Evolutionary conservation across 2,797 vertebrate genomes (phyloP), one percentile per base, ranked within the genome.

Genomic region (Botia almorhae): DNA sequence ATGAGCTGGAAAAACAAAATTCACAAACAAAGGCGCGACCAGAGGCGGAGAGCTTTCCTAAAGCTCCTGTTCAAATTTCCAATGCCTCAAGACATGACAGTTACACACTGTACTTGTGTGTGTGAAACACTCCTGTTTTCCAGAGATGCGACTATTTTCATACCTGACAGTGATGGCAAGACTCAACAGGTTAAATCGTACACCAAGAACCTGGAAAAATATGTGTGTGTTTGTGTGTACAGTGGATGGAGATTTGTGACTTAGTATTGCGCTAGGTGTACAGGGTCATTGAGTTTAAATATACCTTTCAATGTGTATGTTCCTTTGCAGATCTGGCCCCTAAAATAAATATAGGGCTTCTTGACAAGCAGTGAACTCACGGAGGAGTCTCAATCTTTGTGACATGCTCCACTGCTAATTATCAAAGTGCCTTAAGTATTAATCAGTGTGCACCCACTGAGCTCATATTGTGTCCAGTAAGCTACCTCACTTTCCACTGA

Each of bases 1-100:
- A 61, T 63, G 56, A 69, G 43, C 64, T 78, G 17, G 64, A 46
- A 79, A 69, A 74, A 74, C 64, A 64, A 51, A 71, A 80, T 58
- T 64, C 63, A 80, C 53, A 67, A 82, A 71, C 56, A 53, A 48
- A 74, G 71, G n/a, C 17, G 21, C 33, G 56, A 74, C 58, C 29
- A 70, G 50, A 77, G 64, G 69, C 58, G n/a, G 74, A 72, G 63
- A 61, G 55, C 33, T 69, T 85, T 82, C 68, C 81, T 48, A 71
- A 74, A 58, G 64, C 11, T 72, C 50, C 26, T 83, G 58, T 80
- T 70, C 56, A 83, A 84, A 69, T 84, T 84, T 86, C 85, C 85
- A 80, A 8, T 21, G 81, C 87, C 85, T 3, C 46, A 39, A 72
- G 83, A 82, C 60, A 84, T 69, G 74, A 76, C 65, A 75, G 48